Conservation (phyloP, 30 jellyfish, hydroid and myxozoan genomes). For the Nemopilema nomurai region DNA sequence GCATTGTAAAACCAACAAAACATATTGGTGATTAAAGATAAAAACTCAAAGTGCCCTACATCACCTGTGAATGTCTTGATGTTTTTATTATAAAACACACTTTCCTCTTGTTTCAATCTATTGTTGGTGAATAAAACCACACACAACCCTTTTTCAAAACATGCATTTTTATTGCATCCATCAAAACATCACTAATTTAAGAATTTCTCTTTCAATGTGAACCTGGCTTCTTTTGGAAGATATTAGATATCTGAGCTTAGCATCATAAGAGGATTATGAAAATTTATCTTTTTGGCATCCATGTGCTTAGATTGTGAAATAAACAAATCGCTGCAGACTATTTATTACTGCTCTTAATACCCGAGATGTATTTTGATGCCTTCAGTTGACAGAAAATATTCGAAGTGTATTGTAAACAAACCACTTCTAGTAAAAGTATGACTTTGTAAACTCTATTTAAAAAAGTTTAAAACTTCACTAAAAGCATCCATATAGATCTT, state of each 20-base stretch:
- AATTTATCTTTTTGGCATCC: constrained; percentile 22
- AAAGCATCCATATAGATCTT: too few relatives aligned
- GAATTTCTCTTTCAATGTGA: not conserved
- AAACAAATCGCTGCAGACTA: not conserved
- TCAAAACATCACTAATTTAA: not conserved
- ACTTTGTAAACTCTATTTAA: not conserved
- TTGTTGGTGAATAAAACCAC: not conserved
- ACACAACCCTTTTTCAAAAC: not conserved
- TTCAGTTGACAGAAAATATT: not conserved
- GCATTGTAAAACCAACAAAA: not conserved
- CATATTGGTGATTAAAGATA: not conserved
- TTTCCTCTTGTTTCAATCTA: not conserved
- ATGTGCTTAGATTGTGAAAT: not conserved
- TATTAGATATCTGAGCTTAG: not conserved
- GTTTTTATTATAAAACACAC: not conserved
- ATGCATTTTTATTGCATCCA: not conserved
- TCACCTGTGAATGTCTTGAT: not conserved
- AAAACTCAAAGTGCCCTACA: not conserved
- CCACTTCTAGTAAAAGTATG: too few relatives aligned
- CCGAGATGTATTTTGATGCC: not conserved
- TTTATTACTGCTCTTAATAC: not conserved
- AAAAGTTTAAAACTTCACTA: too few relatives aligned
- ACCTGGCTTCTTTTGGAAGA: too few relatives aligned
- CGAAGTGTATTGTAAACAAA: too few relatives aligned
- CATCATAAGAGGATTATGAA: constrained; percentile 2